These are phyloP conservation scores for Notiomystis cincta DNA, from an alignment of 2,113 vertebrate species.

Conservation along the genomic window DNA sequence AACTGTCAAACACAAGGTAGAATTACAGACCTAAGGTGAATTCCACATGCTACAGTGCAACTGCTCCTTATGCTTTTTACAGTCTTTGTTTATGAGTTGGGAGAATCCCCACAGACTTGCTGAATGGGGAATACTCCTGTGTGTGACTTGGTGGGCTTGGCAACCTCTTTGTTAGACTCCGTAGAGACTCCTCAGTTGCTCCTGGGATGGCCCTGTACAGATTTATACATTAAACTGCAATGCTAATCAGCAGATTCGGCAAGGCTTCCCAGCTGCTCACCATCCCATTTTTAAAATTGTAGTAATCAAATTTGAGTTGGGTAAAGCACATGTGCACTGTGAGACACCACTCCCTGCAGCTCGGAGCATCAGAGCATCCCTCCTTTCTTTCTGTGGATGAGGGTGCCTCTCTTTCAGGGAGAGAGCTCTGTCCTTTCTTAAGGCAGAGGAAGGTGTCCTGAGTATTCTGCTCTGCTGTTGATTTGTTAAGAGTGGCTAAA, in stretches of 20 bases:
- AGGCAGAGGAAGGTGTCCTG: not conserved
- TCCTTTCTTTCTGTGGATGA: not conserved
- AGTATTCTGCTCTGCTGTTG: not conserved
- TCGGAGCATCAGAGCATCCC: not conserved
- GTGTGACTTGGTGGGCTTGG: slow-evolving; percentile 44
- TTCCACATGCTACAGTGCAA: not conserved
- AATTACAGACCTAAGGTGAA: not conserved
- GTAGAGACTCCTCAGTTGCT: not conserved
- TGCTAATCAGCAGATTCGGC: not conserved
- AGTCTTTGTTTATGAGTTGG: slow-evolving; percentile 1
- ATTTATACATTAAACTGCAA: not conserved
- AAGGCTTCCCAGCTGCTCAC: not conserved
- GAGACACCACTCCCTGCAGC: not conserved
- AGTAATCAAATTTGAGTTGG: not conserved
- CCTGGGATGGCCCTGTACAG: not conserved
- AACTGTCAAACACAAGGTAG: not conserved
- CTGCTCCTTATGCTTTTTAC: not conserved
- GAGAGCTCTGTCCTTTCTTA: not conserved
- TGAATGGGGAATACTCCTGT: not conserved
- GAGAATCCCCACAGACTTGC: slow-evolving; percentile 6
- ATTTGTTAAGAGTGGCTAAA: not conserved
- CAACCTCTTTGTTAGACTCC: slow-evolving; percentile 46
- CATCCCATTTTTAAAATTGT: not conserved
- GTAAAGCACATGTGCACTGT: not conserved
- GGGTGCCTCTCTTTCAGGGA: not conserved